These are phyloP conservation scores for Mus pahari DNA, from an alignment of 2,113 vertebrate genomes.

Conservation along the genomic window DNA sequence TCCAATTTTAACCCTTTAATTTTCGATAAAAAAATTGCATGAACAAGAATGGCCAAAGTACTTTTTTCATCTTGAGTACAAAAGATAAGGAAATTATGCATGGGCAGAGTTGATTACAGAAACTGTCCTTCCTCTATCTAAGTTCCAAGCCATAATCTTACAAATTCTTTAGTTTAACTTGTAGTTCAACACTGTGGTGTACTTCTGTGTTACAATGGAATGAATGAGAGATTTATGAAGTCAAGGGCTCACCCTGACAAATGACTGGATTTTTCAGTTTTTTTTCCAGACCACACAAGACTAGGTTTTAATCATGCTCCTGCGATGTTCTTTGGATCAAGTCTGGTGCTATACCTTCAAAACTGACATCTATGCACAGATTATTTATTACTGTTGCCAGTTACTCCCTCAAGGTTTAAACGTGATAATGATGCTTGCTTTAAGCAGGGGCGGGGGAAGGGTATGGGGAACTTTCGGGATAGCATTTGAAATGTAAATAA, in stretches of 20 bases:
- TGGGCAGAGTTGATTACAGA: not conserved
- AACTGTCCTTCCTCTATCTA: too few relatives aligned
- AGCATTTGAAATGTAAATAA: too few relatives aligned
- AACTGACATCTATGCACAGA: not conserved
- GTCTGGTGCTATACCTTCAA: conserved; percentile 34
- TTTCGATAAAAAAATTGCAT: not conserved
- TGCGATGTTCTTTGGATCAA: conserved; percentile 69
- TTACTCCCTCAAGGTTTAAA: conserved; percentile 47
- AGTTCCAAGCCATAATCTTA: not conserved
- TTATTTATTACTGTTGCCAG: conserved; percentile 71
- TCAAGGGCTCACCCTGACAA: conserved; percentile 49
- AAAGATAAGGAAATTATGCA: not conserved
- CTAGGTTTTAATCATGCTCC: conserved; percentile 39
- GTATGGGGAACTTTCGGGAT: too few relatives aligned
- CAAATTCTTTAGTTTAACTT: not conserved
- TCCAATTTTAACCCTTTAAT: conserved; percentile 7
- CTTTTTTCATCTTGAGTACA: not conserved
- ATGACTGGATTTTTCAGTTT: conserved; percentile 27
- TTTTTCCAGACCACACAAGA: conserved; percentile 68
- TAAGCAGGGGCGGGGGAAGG: too few relatives aligned
- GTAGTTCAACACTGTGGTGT: not conserved
- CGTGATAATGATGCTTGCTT: conserved; percentile 44
- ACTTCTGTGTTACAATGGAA: not conserved
- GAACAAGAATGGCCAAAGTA: not conserved
- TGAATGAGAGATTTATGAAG: conserved; percentile 58